Percentiles rank a stretch among this genome's conserved stretches.
phyloP scores from a whole-genome alignment of 2,888 invertebrate genomes.

The Ypsolopha sequella region DNA sequence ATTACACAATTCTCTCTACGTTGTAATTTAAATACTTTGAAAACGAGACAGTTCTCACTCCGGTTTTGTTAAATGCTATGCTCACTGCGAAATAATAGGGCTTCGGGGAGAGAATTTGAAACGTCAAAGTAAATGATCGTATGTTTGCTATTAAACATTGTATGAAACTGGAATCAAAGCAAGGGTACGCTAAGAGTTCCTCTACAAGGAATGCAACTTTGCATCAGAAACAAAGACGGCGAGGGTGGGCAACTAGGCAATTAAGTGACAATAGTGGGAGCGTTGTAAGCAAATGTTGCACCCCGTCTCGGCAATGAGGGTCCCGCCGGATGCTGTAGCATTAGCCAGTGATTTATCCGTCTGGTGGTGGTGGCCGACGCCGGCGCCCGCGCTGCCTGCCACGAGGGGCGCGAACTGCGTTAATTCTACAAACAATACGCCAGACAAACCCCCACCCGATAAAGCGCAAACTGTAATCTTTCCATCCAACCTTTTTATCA shows the following conservation, averaged over 20 bases:
- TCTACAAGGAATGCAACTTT: no score
- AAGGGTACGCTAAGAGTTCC: no score
- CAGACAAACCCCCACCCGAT: slow-evolving; percentile 25
- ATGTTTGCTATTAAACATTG: no score
- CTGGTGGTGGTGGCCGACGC: slow-evolving; percentile 42
- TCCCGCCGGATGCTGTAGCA: slow-evolving; percentile 59
- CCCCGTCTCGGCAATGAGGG: slow-evolving; percentile 17
- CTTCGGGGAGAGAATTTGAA: no score
- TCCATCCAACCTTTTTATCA: slow-evolving; percentile 3
- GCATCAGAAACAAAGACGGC: not conserved
- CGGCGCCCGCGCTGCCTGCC: not conserved
- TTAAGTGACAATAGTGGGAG: not conserved
- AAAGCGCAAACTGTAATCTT: slow-evolving; percentile 20
- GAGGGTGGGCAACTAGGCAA: not conserved
- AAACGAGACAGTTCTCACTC: not conserved
- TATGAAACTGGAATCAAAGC: no score
- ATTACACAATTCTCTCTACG: not conserved
- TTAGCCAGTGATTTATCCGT: slow-evolving; percentile 65
- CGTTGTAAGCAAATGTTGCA: slow-evolving; percentile 9
- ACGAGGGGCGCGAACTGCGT: slow-evolving; percentile 20
- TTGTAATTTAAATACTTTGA: not conserved
- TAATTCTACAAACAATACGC: slow-evolving; percentile 52
- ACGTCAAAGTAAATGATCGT: no score
- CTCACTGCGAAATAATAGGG: no score
- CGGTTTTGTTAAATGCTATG: no score